Conservation (phyloP, 2,797 vertebrate genomes). For the Sphenodon punctatus region DNA sequence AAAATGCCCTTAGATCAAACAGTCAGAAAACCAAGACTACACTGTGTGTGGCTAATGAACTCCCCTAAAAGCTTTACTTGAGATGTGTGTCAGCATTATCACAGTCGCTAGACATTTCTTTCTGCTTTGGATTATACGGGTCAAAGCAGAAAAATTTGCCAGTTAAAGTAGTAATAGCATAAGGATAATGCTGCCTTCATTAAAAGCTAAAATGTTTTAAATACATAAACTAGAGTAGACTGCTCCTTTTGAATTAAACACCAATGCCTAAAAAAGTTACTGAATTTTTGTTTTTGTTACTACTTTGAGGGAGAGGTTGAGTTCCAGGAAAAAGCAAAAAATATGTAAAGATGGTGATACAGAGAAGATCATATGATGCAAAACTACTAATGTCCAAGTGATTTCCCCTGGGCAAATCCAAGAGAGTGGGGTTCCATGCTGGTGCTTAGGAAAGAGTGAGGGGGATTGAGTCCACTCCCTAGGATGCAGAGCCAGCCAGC, state of each 20-base stretch:
- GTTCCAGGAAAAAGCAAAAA: neutral
- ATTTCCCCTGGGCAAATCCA: neutral
- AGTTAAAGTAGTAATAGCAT: neutral
- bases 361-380: neutral
- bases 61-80: neutral
- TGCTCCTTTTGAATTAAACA: neutral
- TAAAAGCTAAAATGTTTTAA: slow-evolving; percentile 10
- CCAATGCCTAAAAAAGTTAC: neutral
- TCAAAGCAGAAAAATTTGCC: neutral
- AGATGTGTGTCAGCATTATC: neutral
- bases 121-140: neutral
- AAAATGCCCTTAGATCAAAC: neutral
- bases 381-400: neutral
- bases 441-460: neutral
- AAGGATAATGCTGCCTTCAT: neutral
- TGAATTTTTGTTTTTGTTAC: neutral
- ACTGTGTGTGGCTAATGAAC: neutral
- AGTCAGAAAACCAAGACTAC: neutral
- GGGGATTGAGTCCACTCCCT: neutral
- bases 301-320: neutral
- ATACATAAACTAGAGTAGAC: slow-evolving; percentile 7
- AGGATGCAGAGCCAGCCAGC: neutral
- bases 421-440: slow-evolving; percentile 18
- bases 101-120: neutral
- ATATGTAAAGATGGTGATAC: neutral